Evolutionary conservation across 2,888 invertebrate genomes (phyloP).

Genomic region (Patella caerulea): DNA sequence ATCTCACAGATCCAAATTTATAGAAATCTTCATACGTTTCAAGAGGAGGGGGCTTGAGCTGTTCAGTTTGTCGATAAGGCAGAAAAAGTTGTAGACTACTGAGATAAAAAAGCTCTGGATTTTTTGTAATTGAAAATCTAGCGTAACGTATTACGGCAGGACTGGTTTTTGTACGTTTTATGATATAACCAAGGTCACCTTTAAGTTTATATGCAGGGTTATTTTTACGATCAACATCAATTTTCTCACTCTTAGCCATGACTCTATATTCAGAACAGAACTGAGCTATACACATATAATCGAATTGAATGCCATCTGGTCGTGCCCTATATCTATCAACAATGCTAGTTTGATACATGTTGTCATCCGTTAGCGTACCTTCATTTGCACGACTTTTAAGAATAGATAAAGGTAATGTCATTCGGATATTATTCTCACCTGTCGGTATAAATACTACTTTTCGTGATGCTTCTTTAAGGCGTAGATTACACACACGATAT

Average conservation of each 20-base stretch:
- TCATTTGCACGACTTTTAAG: too few relatives aligned
- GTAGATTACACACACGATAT: constrained; percentile 27
- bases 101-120: constrained; percentile 12
- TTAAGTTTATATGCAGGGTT: constrained; percentile 13
- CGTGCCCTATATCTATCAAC: constrained; percentile 11
- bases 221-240: not conserved
- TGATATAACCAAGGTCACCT: constrained; percentile 4
- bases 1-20: not conserved
- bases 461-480: constrained; percentile 27
- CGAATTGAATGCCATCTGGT: not conserved
- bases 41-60: not conserved
- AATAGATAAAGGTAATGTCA: not conserved
- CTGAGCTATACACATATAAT: constrained; percentile 12
- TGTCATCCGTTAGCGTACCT: not conserved
- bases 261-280: constrained; percentile 24
- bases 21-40: constrained; percentile 3
- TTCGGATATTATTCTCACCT: constrained; percentile 19
- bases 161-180: not conserved
- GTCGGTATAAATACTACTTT: constrained; percentile 31
- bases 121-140: not conserved
- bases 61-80: not conserved
- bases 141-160: constrained; percentile 4
- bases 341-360: constrained; percentile 15
- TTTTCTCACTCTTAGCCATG: constrained; percentile 1
- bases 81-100: constrained; percentile 17